Evolutionary conservation across 1,140 invertebrate genomes (phyloP), one percentile per base, ranked within the genome.

Genomic region (Pseudomyrmex pallidus): DNA sequence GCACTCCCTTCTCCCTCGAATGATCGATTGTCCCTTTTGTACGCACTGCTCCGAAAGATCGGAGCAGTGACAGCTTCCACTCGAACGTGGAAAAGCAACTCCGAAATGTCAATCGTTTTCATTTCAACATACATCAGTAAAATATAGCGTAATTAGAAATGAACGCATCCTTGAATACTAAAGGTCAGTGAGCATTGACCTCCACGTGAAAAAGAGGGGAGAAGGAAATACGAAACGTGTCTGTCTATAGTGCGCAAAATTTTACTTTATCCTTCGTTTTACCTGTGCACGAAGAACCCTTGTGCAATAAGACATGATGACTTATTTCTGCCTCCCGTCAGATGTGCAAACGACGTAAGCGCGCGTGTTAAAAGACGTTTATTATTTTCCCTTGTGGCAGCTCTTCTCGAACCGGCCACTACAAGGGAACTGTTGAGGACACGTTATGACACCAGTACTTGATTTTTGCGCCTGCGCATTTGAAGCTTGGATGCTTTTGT

Each of bases 231-330:
- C 61, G 8, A 8, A 59, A 20, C 44, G n/a, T 17, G 9, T 20
- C 25, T 35, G 13, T 50, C 9, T 59, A 5, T 35, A 46, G 22
- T 35, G 20, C 5, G 44, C n/a, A 17, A 5, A 70, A n/a, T 8
- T 48, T 44, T 10, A 1, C 4, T n/a, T n/a, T 17, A 15, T 3
- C 12, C 25, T 52, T 35, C 5, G 2, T n/a, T 95, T 93, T 95
- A 96, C 96, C 95, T 96, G 96, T 94, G 96, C 95, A 95, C 96
- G 96, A 94, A 96, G 95, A 95, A 96, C 96, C 95, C 96, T 94
- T 89, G 95, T 95, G 95, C 96, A 96, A 95, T 96, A 96, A 93
- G 96, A 96, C 96, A 97, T 97, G 94, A 93, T 95, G 94, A 92
- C 90, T 78, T 92, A 86, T 66, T 13, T 84, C 66, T 35, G 80